Percentiles rank a stretch among this genome's conserved stretches.
Conservation (phyloP, 2,888 invertebrate species). For the Stenchaetothrips biformis region DNA sequence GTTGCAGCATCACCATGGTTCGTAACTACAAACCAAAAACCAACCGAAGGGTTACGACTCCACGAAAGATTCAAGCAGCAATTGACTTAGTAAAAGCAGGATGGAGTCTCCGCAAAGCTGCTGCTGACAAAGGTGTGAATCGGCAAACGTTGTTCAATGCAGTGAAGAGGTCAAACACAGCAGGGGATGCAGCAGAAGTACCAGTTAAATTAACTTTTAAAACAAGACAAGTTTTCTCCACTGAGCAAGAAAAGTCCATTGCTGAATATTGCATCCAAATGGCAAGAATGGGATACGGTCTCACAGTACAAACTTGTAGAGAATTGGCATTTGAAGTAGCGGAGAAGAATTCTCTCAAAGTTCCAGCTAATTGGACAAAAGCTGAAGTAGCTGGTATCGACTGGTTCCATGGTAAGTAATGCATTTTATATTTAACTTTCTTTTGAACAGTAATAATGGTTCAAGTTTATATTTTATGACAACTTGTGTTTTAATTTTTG, state of each 20-base stretch:
- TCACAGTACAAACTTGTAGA: neutral
- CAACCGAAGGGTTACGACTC: too few relatives aligned
- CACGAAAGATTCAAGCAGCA: too few relatives aligned
- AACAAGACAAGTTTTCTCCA: neutral
- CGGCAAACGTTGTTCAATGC: neutral
- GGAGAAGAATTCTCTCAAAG: neutral
- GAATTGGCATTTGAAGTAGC: neutral
- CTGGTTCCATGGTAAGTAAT: neutral
- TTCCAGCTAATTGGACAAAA: neutral
- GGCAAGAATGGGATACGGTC: neutral
- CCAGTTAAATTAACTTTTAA: neutral
- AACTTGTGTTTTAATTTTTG: neutral
- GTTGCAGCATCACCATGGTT: too few relatives aligned
- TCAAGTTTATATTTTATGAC: too few relatives aligned
- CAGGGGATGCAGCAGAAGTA: too few relatives aligned
- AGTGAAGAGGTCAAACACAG: neutral
- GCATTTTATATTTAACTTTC: neutral
- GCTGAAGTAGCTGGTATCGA: neutral
- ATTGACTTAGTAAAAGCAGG: too few relatives aligned
- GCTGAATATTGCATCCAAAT: neutral
- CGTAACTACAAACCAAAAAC: too few relatives aligned
- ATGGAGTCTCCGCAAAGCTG: too few relatives aligned
- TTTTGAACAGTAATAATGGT: neutral
- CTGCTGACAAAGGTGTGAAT: neutral
- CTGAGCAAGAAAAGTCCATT: neutral